Evolutionary conservation across 2,888 invertebrate species (phyloP).

Genomic region (Athrips mouffetella): DNA sequence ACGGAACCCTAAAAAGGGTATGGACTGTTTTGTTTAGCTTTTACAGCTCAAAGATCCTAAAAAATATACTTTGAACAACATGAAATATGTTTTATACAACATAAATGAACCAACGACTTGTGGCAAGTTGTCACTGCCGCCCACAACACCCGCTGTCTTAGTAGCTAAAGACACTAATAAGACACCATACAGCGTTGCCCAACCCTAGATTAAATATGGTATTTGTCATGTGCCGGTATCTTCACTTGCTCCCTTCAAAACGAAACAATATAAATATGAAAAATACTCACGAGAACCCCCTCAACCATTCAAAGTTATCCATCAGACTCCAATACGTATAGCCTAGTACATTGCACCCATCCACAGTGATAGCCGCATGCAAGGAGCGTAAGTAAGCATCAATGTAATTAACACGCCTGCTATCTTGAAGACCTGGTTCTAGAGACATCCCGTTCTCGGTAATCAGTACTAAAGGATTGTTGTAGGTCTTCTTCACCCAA

Average conservation of each 20-base stretch:
- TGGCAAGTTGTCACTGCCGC: no score
- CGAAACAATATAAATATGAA: background rate
- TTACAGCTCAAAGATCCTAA: no score
- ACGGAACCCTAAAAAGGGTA: no score
- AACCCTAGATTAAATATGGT: no score
- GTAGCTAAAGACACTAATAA: no score
- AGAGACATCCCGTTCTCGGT: constrained; percentile 81
- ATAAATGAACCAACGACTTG: no score
- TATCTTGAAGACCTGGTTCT: constrained; percentile 59
- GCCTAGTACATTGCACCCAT: constrained; percentile 79
- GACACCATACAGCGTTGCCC: no score
- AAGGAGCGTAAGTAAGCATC: constrained; percentile 67
- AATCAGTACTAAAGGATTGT: constrained; percentile 76
- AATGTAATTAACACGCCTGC: constrained; percentile 72
- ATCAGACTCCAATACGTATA: constrained; percentile 89
- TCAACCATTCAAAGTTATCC: constrained; percentile 90
- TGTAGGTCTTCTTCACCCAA: constrained; percentile 79
- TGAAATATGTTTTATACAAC: no score
- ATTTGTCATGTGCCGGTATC: no score
- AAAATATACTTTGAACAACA: no score
- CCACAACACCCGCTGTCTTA: no score
- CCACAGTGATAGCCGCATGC: constrained; percentile 67
- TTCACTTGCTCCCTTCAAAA: background rate
- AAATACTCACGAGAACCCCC: constrained; percentile 81
- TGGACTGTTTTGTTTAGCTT: no score